A percentile compares a stretch with the other conserved stretches of the same genome.
Conservation (phyloP, 2,888 invertebrate genomes). For the Conchocele bisecta region DNA sequence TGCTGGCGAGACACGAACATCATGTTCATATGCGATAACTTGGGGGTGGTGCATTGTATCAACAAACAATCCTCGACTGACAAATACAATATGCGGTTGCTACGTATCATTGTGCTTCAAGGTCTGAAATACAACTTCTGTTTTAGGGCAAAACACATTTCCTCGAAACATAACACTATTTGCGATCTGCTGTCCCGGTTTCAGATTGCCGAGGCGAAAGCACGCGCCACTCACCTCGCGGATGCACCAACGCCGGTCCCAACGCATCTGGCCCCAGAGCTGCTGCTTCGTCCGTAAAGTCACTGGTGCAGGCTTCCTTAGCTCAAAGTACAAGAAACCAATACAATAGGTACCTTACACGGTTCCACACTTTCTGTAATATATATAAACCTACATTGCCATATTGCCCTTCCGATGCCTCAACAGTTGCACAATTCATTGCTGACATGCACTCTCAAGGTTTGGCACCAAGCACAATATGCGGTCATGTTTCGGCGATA, state of each 20-base stretch:
- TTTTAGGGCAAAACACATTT: conserved; percentile 17
- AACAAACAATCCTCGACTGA: conserved; percentile 38
- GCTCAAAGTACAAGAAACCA: neutral
- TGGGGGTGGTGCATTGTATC: conserved; percentile 27
- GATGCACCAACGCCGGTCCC: conserved; percentile 19
- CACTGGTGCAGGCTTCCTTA: neutral
- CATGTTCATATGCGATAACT: conserved; percentile 31
- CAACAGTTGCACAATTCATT: too few relatives aligned
- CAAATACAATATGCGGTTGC: conserved; percentile 28
- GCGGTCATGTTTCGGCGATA: too few relatives aligned
- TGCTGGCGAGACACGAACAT: conserved; percentile 27
- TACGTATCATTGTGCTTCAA: conserved; percentile 27
- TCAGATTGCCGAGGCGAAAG: conserved; percentile 17
- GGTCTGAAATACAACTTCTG: conserved; percentile 28
- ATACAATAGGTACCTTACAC: neutral
- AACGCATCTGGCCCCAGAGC: conserved; percentile 1
- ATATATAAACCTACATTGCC: too few relatives aligned
- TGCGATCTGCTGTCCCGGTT: conserved; percentile 34
- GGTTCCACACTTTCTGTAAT: conserved; percentile 1
- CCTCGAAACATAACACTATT: conserved; percentile 14
- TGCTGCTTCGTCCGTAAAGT: neutral
- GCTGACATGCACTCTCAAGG: too few relatives aligned
- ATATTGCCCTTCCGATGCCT: too few relatives aligned
- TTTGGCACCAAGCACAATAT: too few relatives aligned
- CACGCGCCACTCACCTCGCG: conserved; percentile 17